Evolutionary conservation across 2,113 vertebrate species (phyloP), one percentile per base, ranked within the genome.

Genomic region (Odontophorus gujanensis): DNA sequence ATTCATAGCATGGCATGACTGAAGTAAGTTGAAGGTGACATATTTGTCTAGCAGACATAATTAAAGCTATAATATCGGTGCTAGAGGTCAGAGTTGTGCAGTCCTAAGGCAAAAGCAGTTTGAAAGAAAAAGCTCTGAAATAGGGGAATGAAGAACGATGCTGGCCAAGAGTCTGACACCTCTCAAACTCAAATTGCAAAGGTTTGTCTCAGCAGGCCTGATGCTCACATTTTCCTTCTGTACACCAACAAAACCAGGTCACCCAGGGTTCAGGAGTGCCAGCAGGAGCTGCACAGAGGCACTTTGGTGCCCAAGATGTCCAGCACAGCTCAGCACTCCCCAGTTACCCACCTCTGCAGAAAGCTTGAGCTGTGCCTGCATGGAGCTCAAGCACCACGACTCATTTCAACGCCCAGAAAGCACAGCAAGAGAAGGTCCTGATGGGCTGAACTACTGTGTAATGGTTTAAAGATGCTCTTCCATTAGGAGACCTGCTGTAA

Each of bases 81-180:
- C 94, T 92, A 43, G 69, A 89, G 97, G 96, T 96, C 93, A 95
- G 90, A 75, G 92, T 62, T 82, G 97, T 38, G 36, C 6, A 76
- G 97, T 97, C 97, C 92, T 97, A 95, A 96, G 94, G 97, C 97
- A 88, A 97, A 97, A 97, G 95, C 92, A 5, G 53, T 65, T 13
- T 2, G 67, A 86, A 80, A 80, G 91, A 94, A 94, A 88, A 86
- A 90, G 95, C 90, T 81, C 5, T 62, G 95, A 96, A 95, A 97
- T 95, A 76, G 78, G 87, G 81, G 93, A 95, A 94, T 97, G 98
- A 98, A 94, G 97, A 94, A 97, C 96, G 96, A 96, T 79, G 91
- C 85, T 96, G 73, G 92, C 89, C 95, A n/a, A 32, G 93, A 92
- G 55, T 20, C 91, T 93, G 96, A 96, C 97, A 94, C 89, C 88